phyloP scores from a whole-genome alignment of 30 jellyfish, hydroid and myxozoan genomes.

The Clytia hemisphaerica region DNA sequence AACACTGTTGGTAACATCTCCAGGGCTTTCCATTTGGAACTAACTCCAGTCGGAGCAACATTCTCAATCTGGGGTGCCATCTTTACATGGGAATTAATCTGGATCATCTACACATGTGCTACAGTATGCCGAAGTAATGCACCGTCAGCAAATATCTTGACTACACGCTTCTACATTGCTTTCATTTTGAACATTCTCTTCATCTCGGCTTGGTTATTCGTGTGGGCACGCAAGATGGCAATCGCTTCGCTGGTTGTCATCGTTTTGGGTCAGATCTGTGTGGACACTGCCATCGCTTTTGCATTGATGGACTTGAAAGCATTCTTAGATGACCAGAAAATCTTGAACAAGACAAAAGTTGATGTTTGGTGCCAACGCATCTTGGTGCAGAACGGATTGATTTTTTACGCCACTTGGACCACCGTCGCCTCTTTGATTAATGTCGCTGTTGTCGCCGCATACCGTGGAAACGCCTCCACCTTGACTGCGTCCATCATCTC shows the following conservation, averaged over 20 bases:
- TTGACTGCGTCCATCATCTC: conserved; percentile 25
- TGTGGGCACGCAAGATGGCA: conserved; percentile 47
- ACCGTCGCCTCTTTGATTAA: conserved; percentile 41
- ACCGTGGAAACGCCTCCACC: conserved; percentile 12
- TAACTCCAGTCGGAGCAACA: conserved; percentile 65
- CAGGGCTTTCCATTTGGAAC: conserved; percentile 30
- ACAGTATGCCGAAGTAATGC: conserved; percentile 28
- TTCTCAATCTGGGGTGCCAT: conserved; percentile 80
- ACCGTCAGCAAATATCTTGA: no score
- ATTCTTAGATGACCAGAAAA: conserved; percentile 4
- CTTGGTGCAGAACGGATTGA: conserved; percentile 43
- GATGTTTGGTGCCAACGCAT: conserved; percentile 46
- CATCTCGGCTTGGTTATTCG: conserved; percentile 39
- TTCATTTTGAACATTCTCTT: conserved; percentile 40
- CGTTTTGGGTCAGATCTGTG: conserved; percentile 18
- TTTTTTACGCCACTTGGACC: conserved; percentile 53
- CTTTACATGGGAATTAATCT: conserved; percentile 34
- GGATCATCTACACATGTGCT: conserved; percentile 60
- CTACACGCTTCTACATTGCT: conserved; percentile 36
- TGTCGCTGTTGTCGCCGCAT: conserved; percentile 24
- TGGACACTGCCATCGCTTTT: conserved; percentile 31
- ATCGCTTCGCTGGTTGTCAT: conserved; percentile 26
- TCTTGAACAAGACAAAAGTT: neutral
- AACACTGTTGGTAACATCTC: conserved; percentile 38
- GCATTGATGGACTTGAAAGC: conserved; percentile 40